Conservation (phyloP, 2,888 invertebrate genomes). For the Eristalinus aeneus region DNA sequence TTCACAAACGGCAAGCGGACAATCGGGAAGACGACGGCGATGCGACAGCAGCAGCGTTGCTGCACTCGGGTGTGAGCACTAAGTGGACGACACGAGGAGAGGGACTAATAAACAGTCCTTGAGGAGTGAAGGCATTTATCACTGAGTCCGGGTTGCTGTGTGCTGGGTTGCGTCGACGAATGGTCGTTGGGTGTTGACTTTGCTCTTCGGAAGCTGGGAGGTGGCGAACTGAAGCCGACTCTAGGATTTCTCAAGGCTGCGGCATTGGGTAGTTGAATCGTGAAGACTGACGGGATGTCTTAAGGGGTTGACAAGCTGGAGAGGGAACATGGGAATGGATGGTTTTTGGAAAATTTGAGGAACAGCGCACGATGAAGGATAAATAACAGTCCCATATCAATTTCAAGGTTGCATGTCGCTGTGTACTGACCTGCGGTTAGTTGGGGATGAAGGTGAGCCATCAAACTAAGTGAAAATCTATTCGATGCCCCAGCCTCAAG, state of each 20-base stretch:
- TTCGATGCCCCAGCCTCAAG: too few relatives aligned
- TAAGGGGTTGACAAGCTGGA: background rate
- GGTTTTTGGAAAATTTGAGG: too few relatives aligned
- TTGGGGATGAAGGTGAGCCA: too few relatives aligned
- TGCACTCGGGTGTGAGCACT: constrained; percentile 15
- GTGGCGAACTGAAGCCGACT: constrained; percentile 5
- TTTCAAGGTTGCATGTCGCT: too few relatives aligned
- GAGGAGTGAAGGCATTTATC: constrained; percentile 26
- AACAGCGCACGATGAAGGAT: too few relatives aligned
- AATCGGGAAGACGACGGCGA: constrained; percentile 12
- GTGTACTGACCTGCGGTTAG: too few relatives aligned
- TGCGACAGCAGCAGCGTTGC: constrained; percentile 17
- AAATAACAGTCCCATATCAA: too few relatives aligned
- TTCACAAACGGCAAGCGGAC: constrained; percentile 45
- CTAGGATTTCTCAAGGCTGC: background rate
- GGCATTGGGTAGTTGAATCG: background rate
- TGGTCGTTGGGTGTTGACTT: constrained; percentile 19
- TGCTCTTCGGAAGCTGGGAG: background rate
- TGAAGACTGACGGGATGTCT: background rate
- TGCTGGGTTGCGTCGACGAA: background rate
- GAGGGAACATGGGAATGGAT: too few relatives aligned
- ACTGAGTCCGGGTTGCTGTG: background rate
- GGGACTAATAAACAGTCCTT: constrained; percentile 25
- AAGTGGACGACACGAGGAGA: background rate
- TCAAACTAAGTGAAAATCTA: too few relatives aligned